phyloP scores from a whole-genome alignment of 2,797 vertebrate species.

The Acestrorhynchus altus region DNA sequence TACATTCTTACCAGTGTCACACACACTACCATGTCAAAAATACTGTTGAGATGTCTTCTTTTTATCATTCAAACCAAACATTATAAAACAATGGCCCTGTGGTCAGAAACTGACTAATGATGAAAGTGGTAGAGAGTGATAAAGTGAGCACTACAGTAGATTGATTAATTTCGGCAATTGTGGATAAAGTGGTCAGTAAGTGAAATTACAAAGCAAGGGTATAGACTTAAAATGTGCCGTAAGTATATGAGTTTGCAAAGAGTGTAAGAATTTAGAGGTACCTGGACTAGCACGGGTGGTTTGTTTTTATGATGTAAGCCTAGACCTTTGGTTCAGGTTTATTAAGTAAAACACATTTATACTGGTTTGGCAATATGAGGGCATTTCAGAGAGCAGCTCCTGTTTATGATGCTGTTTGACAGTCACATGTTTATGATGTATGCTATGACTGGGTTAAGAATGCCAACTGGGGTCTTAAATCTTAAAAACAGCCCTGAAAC shows the following conservation, averaged over 20 bases:
- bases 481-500: slow-evolving; percentile 32
- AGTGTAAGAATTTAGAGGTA: neutral
- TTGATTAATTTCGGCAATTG: too few relatives aligned
- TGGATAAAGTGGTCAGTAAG: too few relatives aligned
- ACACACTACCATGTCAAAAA: too few relatives aligned
- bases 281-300: neutral
- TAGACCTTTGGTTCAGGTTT: slow-evolving; percentile 28
- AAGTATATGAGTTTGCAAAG: neutral
- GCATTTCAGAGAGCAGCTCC: slow-evolving; percentile 20
- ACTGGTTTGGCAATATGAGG: neutral
- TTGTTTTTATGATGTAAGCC: neutral
- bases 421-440: slow-evolving; percentile 39
- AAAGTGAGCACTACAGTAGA: too few relatives aligned
- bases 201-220: too few relatives aligned
- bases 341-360: slow-evolving; percentile 29
- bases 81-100: too few relatives aligned
- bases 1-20: too few relatives aligned
- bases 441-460: slow-evolving; percentile 28
- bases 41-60: too few relatives aligned
- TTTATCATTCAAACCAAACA: too few relatives aligned
- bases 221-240: too few relatives aligned
- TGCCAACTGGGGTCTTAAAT: slow-evolving; percentile 40
- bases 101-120: too few relatives aligned
- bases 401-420: slow-evolving; percentile 47
- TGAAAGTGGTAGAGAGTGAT: too few relatives aligned